Evolutionary conservation across 2,797 vertebrate species (phyloP).

Genomic region (Yasuhikotakia modesta): DNA sequence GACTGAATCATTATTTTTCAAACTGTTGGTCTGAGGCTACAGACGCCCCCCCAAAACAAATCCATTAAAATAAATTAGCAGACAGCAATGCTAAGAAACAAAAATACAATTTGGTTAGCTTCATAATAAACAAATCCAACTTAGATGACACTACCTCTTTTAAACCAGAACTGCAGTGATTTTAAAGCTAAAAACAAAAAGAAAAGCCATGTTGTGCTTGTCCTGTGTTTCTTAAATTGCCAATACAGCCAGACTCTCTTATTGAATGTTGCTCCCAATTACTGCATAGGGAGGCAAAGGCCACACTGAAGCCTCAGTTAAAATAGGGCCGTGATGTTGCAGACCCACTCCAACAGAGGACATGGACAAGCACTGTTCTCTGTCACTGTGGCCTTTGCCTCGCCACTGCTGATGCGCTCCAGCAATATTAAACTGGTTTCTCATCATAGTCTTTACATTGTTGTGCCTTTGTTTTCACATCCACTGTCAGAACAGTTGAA

Average conservation of each 20-base stretch:
- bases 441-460: not conserved
- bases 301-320: conserved; percentile 21
- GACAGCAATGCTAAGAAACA: not conserved
- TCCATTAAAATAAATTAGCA: conserved; percentile 15
- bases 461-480: conserved; percentile 3
- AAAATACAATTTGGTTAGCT: not conserved
- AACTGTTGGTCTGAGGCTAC: conserved; percentile 32
- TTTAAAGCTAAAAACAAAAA: conserved; percentile 17
- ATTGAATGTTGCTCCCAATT: conserved; percentile 48
- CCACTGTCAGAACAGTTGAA: conserved; percentile 3
- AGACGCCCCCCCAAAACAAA: conserved; percentile 35
- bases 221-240: conserved; percentile 35
- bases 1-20: conserved; percentile 46
- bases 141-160: conserved; percentile 6
- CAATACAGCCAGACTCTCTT: conserved; percentile 20
- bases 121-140: not conserved
- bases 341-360: conserved; percentile 7
- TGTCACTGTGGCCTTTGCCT: conserved; percentile 36
- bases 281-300: conserved; percentile 30
- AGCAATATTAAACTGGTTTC: conserved; percentile 8
- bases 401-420: conserved; percentile 1
- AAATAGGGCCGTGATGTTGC: conserved; percentile 23
- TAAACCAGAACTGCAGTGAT: not conserved
- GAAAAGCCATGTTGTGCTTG: conserved; percentile 10
- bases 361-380: conserved; percentile 14